Evolutionary conservation across 92 coral and sea anemone species (phyloP), one percentile per base, ranked within the genome.

Genomic region (Bergia sp.): DNA sequence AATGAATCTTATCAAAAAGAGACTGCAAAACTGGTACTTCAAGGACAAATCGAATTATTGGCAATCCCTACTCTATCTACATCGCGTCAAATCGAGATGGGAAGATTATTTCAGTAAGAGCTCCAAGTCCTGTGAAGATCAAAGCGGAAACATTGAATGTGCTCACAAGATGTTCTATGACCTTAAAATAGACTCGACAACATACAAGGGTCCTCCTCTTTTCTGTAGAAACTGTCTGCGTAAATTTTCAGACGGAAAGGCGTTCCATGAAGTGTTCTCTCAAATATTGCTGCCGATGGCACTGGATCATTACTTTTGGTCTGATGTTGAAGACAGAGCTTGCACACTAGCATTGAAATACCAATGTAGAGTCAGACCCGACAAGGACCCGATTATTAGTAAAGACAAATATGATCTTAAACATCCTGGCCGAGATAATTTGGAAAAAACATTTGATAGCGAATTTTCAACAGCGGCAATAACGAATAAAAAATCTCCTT

Each of bases 241-340:
- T 29, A 82, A 9, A 5, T 29, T 21, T 8, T 53, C 10, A 66
- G 40, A 3, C n/a, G 85, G 7, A 58, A 45, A 10, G 37, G 45
- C 18, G 58, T 82, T 82, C 44, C 13, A 47, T 20, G 50, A 67
- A 47, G 41, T 85, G 5, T 85, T 85, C 40, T 12, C 29, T 38
- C 21, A 5, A 15, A 53, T 40, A 7, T 37, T 85, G 38, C 88
- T 64, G 11, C 88, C 88, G 13, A 29, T 85, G 79, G 88, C 79
- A 7, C 3, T 85, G n/a, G 77, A 85, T 40, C 58, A 85, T 40
- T 45, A 66, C 53, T 29, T 83, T 15, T 83, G 29, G 29, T 82
- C 86, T 0, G 86, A 95, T 71, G 75, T 29, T 9, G 39, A 3
- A 23, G 38, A 23, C 12, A 37, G 13, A 83, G 38, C 87, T n/a